These are phyloP conservation scores for Lymantria dispar DNA, from an alignment of 2,888 invertebrate genomes.

Conservation along the genomic window DNA sequence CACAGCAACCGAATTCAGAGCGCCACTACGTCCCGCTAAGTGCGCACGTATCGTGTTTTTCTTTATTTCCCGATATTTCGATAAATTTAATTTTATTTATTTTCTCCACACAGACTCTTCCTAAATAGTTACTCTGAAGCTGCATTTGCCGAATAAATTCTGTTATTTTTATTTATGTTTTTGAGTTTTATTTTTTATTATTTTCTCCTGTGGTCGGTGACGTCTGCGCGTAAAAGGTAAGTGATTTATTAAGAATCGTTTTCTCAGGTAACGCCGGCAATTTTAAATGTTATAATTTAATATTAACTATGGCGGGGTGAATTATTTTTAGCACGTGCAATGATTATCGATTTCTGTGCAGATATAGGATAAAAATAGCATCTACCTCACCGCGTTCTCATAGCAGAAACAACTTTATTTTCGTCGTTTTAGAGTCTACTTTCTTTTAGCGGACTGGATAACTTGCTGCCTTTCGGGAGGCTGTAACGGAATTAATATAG, in stretches of 20 bases:
- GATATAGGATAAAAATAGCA: slow-evolving; percentile 53
- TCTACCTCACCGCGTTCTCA: slow-evolving; percentile 24
- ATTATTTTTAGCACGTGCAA: slow-evolving; percentile 34
- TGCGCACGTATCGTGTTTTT: slow-evolving; percentile 50
- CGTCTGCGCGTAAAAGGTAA: slow-evolving; percentile 51
- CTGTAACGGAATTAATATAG: slow-evolving; percentile 24
- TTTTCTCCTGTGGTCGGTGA: slow-evolving; percentile 48
- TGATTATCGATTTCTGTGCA: slow-evolving; percentile 55
- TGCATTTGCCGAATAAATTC: slow-evolving; percentile 34
- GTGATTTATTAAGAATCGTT: slow-evolving; percentile 31
- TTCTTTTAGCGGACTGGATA: slow-evolving; percentile 12
- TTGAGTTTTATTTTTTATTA: slow-evolving; percentile 38
- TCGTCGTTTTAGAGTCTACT: slow-evolving; percentile 26
- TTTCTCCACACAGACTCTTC: slow-evolving; percentile 11
- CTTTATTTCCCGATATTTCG: slow-evolving; percentile 46
- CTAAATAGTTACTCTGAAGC: slow-evolving; percentile 4
- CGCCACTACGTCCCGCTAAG: slow-evolving; percentile 60
- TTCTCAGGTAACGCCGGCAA: slow-evolving; percentile 17
- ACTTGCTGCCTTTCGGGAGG: slow-evolving; percentile 26
- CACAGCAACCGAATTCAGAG: slow-evolving; percentile 55
- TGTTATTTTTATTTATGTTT: slow-evolving; percentile 27
- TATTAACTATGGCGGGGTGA: slow-evolving; percentile 2
- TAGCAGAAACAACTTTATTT: slow-evolving; percentile 30
- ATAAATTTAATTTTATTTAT: slow-evolving; percentile 33
- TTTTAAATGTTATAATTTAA: not conserved